phyloP scores from a whole-genome alignment of 1,140 invertebrate species.

The Drosophila sucinea region DNA sequence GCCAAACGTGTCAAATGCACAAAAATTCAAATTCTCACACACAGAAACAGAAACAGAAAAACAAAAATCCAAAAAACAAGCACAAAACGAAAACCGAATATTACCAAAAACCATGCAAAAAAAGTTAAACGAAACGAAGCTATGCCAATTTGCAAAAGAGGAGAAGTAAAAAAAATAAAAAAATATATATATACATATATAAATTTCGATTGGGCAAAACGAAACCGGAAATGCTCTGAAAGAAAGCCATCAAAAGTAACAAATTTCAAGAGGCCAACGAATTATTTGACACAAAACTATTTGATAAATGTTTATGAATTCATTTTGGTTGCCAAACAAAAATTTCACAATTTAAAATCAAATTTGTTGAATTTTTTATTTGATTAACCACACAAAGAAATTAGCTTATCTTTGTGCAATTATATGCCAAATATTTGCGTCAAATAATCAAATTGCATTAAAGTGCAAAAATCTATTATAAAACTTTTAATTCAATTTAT shows the following conservation, averaged over 20 bases:
- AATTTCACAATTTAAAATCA: background rate
- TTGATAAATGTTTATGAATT: too few species aligned
- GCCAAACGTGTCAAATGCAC: conserved; percentile 73
- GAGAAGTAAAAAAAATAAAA: conserved; percentile 13
- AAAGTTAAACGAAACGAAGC: conserved; percentile 35
- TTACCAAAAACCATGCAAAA: conserved; percentile 24
- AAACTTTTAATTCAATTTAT: background rate
- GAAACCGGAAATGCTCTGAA: conserved; percentile 18
- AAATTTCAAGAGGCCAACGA: background rate
- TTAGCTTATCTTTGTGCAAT: background rate
- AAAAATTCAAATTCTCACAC: conserved; percentile 59
- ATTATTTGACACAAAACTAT: background rate
- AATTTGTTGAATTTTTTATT: background rate
- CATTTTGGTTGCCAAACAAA: background rate
- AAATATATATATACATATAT: background rate
- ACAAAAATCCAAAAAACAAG: background rate
- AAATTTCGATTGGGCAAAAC: conserved; percentile 11
- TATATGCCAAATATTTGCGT: background rate
- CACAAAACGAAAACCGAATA: conserved; percentile 18
- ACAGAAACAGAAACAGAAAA: conserved; percentile 20
- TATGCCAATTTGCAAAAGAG: conserved; percentile 32
- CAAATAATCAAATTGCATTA: background rate
- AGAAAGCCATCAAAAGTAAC: background rate
- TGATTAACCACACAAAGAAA: background rate
- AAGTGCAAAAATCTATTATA: background rate